Evolutionary conservation across 2,888 invertebrate genomes (phyloP), one percentile per base, ranked within the genome.

Genomic region (Melipona beecheii): DNA sequence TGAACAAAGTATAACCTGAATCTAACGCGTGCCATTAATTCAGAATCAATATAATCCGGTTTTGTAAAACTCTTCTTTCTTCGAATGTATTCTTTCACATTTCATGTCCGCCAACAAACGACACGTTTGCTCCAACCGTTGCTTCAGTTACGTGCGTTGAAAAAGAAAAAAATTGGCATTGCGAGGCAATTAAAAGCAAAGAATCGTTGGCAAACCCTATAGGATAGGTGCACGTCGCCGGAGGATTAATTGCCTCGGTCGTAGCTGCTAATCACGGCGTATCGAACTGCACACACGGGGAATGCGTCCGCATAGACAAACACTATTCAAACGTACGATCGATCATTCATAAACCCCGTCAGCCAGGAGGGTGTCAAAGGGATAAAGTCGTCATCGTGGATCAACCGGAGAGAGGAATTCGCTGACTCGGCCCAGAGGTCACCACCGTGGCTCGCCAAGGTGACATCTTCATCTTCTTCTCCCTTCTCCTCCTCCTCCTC

Each of bases 381-480:
- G 84, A 86, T 88, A 80, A 87, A 87, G 88, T 88, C 84, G 78
- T 87, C 84, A 86, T 81, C 83, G 82, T 83, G 86, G 83, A 79
- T 84, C 75, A 85, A 84, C 66, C 83, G 70, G 60, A 60, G 60
- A 52, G 72, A 89, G 87, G 88, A 89, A 89, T 89, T 87, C 86
- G 89, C 89, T 89, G 89, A 89, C 89, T 87, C 88, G 80, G 36
- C 62, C 64, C 82, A 60, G 72, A 76, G 84, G 86, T 85, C 83
- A 84, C 81, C 78, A 75, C n/a, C 78, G 81, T 31, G 86, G 78
- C 84, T 78, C 62, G 80, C 64, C 79, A 77, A 81, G 86, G 85
- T 86, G 88, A 88, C 86, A 88, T 88, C 87, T 88, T 81, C 87
- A 88, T 88, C 86, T 75, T 58, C 69, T 77, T 4, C 73, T 70